These are phyloP conservation scores for Agrochola lota DNA, from an alignment of 2,888 invertebrate species.

Conservation along the genomic window DNA sequence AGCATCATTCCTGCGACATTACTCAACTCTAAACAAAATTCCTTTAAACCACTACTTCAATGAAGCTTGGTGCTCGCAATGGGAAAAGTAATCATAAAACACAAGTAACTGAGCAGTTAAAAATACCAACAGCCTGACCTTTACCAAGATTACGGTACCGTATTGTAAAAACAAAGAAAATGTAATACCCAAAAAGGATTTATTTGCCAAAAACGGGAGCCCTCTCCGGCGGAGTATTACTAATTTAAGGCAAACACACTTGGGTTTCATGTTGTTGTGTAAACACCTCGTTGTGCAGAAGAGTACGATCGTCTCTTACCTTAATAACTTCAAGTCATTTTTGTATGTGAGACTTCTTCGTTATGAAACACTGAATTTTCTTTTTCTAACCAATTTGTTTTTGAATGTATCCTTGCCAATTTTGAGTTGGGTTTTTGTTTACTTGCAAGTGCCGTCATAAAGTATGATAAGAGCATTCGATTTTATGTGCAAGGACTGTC, in stretches of 20 bases:
- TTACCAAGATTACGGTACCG: slow-evolving; percentile 48
- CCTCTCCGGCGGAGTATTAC: slow-evolving; percentile 40
- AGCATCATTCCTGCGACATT: not conserved
- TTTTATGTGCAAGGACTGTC: not conserved
- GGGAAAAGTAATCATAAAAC: slow-evolving; percentile 31
- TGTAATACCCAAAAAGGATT: slow-evolving; percentile 51
- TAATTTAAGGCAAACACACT: slow-evolving; percentile 48
- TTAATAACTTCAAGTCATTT: not conserved
- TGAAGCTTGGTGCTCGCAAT: not conserved
- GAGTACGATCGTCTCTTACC: slow-evolving; percentile 19
- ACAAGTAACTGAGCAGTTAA: slow-evolving; percentile 22
- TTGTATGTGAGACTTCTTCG: slow-evolving; percentile 1
- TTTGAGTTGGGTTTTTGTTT: not conserved
- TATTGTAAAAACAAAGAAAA: slow-evolving; percentile 50
- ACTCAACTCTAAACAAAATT: slow-evolving; percentile 6
- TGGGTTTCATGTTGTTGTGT: slow-evolving; percentile 22
- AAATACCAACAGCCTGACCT: slow-evolving; percentile 27
- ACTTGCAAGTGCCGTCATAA: not conserved
- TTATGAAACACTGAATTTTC: slow-evolving; percentile 5
- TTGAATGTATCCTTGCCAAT: not conserved
- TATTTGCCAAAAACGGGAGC: slow-evolving; percentile 66
- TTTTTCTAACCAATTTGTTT: not conserved
- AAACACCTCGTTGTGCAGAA: slow-evolving; percentile 35
- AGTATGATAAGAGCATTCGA: not conserved
- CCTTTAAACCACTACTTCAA: not conserved